Conservation (phyloP, 2,797 vertebrate species). For the Chromobotia macracanthus region DNA sequence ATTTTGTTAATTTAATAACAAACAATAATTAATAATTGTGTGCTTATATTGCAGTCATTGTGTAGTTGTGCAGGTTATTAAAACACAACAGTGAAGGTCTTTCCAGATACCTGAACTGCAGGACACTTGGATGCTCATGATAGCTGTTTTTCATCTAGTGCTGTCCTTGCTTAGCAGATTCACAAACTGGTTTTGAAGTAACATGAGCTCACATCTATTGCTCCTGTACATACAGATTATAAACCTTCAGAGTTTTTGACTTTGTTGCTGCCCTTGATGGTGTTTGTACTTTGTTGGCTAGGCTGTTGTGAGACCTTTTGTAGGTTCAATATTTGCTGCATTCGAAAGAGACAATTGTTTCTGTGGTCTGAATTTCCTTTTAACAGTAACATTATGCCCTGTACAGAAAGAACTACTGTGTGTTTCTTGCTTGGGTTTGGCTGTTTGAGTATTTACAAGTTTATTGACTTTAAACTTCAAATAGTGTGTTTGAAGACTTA, state of each 20-base stretch:
- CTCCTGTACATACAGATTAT: too few species aligned
- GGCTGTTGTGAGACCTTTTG: not conserved
- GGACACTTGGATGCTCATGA: not conserved
- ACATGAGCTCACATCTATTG: constrained; percentile 17
- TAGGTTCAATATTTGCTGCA: not conserved
- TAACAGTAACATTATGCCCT: not conserved
- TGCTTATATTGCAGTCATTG: too few species aligned
- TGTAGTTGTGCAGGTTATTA: not conserved
- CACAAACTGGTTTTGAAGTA: constrained; percentile 41
- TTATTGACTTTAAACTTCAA: not conserved
- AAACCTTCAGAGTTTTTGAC: too few species aligned
- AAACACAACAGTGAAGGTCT: not conserved
- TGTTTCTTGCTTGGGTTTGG: not conserved
- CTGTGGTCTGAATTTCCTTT: not conserved
- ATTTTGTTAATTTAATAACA: too few species aligned
- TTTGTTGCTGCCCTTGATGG: not conserved
- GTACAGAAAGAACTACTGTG: not conserved
- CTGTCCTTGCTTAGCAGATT: constrained; percentile 47
- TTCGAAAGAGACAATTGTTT: not conserved
- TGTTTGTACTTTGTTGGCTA: constrained; percentile 18
- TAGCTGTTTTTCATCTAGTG: too few species aligned
- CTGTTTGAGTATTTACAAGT: not conserved
- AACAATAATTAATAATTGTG: too few species aligned
- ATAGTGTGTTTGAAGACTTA: not conserved
- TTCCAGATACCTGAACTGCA: not conserved